These are phyloP conservation scores for Anhinga anhinga DNA, from an alignment of 2,113 vertebrate species.

Conservation along the genomic window DNA sequence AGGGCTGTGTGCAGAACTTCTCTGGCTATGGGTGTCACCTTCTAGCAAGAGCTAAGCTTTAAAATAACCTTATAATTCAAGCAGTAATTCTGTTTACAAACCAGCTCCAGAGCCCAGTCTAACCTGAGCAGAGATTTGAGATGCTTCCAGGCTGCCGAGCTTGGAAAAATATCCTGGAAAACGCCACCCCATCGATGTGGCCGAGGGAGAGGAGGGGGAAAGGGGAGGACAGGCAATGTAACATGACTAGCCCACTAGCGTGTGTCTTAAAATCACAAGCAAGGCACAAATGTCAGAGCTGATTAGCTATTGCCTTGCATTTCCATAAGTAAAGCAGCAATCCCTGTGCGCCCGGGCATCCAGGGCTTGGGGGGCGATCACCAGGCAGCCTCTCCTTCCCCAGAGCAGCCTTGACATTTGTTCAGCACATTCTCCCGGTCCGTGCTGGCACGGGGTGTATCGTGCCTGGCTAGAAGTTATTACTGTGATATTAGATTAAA, in stretches of 20 bases:
- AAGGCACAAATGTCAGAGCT: slow-evolving; percentile 12
- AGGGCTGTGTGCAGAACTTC: neutral
- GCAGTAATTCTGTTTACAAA: neutral
- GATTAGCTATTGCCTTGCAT: neutral
- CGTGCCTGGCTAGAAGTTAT: neutral
- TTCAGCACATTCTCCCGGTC: neutral
- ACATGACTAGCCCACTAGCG: neutral
- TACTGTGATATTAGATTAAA: neutral
- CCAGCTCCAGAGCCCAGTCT: neutral
- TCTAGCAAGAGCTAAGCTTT: neutral
- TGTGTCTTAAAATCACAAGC: neutral
- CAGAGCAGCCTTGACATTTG: slow-evolving; percentile 26
- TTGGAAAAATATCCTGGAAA: neutral
- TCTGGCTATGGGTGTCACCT: neutral
- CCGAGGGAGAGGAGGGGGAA: neutral
- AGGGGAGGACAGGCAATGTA: neutral
- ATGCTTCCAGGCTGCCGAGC: neutral
- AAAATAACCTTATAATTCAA: neutral
- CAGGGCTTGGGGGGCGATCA: neutral
- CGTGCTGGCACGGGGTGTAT: neutral
- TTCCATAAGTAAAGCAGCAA: slow-evolving; percentile 13
- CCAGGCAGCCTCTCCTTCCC: neutral
- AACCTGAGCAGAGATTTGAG: neutral
- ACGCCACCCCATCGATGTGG: neutral
- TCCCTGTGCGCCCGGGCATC: neutral